phyloP scores from a whole-genome alignment of 2,888 invertebrate genomes.

The Lasioglossum lativentre region DNA sequence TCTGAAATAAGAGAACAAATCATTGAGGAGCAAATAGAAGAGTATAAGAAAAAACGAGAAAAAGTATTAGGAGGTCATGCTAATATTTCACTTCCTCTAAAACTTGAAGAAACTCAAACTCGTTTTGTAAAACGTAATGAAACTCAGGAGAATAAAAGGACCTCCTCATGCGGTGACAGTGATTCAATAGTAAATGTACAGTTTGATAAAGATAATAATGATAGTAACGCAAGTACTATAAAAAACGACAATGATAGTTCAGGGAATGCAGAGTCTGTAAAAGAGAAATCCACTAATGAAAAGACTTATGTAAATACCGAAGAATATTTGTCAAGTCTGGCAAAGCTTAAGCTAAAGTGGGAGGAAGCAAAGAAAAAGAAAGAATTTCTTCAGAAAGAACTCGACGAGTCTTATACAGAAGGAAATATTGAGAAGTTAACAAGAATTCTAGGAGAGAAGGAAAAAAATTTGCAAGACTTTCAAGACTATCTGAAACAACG shows the following conservation, averaged over 20 bases:
- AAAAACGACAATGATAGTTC: slow-evolving; percentile 47
- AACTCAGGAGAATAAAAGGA: slow-evolving; percentile 48
- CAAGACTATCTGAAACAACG: slow-evolving; percentile 81
- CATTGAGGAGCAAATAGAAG: slow-evolving; percentile 83
- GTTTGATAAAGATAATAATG: slow-evolving; percentile 41
- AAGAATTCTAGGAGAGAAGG: slow-evolving; percentile 77
- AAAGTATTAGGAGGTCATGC: slow-evolving; percentile 77
- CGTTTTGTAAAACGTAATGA: slow-evolving; percentile 60
- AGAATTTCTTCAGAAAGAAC: slow-evolving; percentile 72
- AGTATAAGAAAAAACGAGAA: slow-evolving; percentile 82
- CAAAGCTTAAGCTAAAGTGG: slow-evolving; percentile 75
- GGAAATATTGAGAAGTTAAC: slow-evolving; percentile 77
- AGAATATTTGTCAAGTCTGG: slow-evolving; percentile 71
- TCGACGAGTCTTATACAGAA: slow-evolving; percentile 72
- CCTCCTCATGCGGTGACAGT: slow-evolving; percentile 13
- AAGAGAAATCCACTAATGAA: slow-evolving; percentile 47
- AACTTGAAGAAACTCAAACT: slow-evolving; percentile 63
- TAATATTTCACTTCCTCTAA: slow-evolving; percentile 51
- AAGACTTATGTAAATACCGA: slow-evolving; percentile 62
- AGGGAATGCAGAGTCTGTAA: slow-evolving; percentile 30
- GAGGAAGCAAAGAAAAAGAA: slow-evolving; percentile 77
- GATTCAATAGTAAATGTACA: slow-evolving; percentile 25
- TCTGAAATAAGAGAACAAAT: slow-evolving; percentile 77
- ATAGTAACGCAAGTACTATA: slow-evolving; percentile 19
- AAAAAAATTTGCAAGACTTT: slow-evolving; percentile 78